Percentiles rank a stretch among this genome's conserved stretches.
Evolutionary conservation across 2,888 invertebrate species (phyloP).

Genomic region (Ptilodon capucinus): DNA sequence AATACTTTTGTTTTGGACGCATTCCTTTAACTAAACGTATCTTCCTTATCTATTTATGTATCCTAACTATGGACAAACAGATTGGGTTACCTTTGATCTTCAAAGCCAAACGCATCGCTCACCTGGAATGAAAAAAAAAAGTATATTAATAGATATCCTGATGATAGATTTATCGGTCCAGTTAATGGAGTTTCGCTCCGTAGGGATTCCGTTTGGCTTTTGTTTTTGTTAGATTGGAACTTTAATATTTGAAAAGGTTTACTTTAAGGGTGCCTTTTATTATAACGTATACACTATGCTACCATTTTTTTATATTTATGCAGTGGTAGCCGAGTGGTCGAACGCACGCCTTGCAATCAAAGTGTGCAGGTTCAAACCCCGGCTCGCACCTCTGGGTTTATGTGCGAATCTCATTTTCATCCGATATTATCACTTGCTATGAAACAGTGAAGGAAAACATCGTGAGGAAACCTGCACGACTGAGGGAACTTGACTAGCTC

Average conservation of each 20-base stretch:
- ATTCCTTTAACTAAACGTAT: slow-evolving; percentile 4
- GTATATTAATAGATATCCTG: slow-evolving; percentile 28
- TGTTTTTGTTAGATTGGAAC: slow-evolving; percentile 13
- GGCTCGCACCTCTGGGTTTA: too few relatives aligned
- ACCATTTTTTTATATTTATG: too few relatives aligned
- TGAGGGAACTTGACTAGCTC: too few relatives aligned
- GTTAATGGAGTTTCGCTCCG: slow-evolving; percentile 11
- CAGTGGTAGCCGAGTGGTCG: too few relatives aligned
- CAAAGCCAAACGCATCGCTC: slow-evolving; percentile 26
- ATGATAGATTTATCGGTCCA: slow-evolving; percentile 10
- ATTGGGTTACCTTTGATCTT: slow-evolving; percentile 21
- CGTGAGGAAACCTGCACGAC: too few relatives aligned
- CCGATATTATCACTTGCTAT: too few relatives aligned
- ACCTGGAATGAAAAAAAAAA: slow-evolving; percentile 50
- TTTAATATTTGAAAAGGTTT: background rate
- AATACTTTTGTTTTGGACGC: background rate
- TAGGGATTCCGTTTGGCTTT: slow-evolving; percentile 10
- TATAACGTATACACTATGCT: too few relatives aligned
- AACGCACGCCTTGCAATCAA: too few relatives aligned
- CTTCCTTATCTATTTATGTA: slow-evolving; percentile 1
- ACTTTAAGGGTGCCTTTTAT: background rate
- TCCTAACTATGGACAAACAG: slow-evolving; percentile 7
- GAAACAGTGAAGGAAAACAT: too few relatives aligned
- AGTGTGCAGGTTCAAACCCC: too few relatives aligned
- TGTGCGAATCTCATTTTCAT: too few relatives aligned